phyloP scores from a whole-genome alignment of 2,113 vertebrate genomes.

The Hippocampus mohnikei region DNA sequence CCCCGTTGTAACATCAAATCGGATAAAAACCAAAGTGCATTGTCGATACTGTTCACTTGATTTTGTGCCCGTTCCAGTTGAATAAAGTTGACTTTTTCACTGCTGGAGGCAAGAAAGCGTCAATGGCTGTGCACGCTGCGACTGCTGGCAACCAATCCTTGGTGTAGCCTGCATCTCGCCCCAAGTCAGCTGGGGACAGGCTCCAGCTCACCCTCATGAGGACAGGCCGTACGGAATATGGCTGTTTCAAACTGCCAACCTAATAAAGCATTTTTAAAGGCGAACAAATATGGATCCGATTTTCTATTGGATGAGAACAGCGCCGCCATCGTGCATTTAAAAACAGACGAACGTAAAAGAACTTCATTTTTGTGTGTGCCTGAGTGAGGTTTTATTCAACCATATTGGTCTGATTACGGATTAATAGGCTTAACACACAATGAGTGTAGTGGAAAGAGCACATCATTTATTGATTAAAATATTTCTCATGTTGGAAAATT shows the following conservation, averaged over 20 bases:
- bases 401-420: slow-evolving; percentile 2
- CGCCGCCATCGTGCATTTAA: background rate
- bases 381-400: slow-evolving; percentile 20
- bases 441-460: slow-evolving; percentile 15
- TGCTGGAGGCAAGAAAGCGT: too few relatives aligned
- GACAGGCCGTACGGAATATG: background rate
- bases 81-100: too few relatives aligned
- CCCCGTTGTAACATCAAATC: too few relatives aligned
- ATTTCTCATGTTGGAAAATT: slow-evolving; percentile 9
- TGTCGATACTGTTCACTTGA: too few relatives aligned
- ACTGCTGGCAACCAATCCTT: too few relatives aligned
- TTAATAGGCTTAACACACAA: slow-evolving; percentile 14
- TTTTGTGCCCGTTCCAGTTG: too few relatives aligned
- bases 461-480: slow-evolving; percentile 7
- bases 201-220: too few relatives aligned
- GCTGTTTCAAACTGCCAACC: background rate
- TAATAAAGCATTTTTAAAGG: slow-evolving; percentile 1
- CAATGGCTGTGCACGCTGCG: too few relatives aligned
- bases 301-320: slow-evolving; percentile 9
- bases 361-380: slow-evolving; percentile 9
- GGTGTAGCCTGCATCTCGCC: too few relatives aligned
- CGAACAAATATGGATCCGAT: background rate
- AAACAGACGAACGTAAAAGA: slow-evolving; percentile 1
- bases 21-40: too few relatives aligned
- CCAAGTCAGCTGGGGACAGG: background rate